A percentile compares a stretch with the other conserved stretches of the same genome.
Conservation (phyloP, 1,140 invertebrate species). For the Lepidurus apus region DNA sequence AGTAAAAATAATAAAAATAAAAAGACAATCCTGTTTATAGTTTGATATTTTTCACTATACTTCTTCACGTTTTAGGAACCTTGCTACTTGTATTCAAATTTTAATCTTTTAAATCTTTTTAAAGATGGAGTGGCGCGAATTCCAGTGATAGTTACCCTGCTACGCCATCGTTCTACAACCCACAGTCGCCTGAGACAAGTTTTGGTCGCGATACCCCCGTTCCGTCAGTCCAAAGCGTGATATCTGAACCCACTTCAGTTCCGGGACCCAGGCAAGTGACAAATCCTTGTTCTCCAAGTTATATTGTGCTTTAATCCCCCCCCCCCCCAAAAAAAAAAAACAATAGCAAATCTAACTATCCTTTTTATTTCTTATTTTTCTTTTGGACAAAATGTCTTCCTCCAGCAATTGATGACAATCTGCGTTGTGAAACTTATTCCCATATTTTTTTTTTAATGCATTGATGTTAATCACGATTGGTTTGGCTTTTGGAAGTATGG, state of each 20-base stretch:
- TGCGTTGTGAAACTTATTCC: background rate
- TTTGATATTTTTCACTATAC: background rate
- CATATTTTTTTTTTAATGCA: slow-evolving; percentile 1
- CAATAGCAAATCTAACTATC: background rate
- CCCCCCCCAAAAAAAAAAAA: background rate
- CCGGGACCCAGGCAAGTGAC: slow-evolving; percentile 27
- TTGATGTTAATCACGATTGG: background rate
- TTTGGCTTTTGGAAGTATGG: slow-evolving; percentile 7
- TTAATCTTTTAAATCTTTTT: background rate
- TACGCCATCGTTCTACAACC: slow-evolving; percentile 32
- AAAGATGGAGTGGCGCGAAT: background rate
- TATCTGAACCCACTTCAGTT: slow-evolving; percentile 31
- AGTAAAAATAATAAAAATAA: background rate
- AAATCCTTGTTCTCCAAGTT: slow-evolving; percentile 26
- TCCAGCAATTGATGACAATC: slow-evolving; percentile 9
- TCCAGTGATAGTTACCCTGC: slow-evolving; percentile 35
- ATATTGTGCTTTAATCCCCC: slow-evolving; percentile 24
- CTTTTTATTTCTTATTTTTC: background rate
- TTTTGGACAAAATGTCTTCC: slow-evolving; percentile 23
- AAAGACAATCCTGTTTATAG: background rate
- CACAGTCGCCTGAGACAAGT: slow-evolving; percentile 35
- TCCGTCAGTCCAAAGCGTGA: slow-evolving; percentile 34
- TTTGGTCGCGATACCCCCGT: slow-evolving; percentile 32
- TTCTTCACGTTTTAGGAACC: background rate
- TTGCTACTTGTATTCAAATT: background rate